Evolutionary conservation across 2,888 invertebrate species (phyloP).

Genomic region (Boloria euphrosyne): DNA sequence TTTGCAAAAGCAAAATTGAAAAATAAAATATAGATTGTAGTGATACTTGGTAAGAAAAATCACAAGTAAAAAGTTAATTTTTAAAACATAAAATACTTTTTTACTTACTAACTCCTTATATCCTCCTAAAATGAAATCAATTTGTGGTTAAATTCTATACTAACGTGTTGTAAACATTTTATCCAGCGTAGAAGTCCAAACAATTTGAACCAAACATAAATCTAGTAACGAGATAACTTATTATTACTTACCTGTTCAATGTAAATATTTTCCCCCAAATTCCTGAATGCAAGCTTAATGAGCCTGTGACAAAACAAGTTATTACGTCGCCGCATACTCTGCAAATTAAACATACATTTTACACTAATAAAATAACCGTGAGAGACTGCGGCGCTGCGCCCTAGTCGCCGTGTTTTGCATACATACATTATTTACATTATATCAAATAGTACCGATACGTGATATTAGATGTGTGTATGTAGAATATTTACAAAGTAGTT

Average conservation of each 20-base stretch:
- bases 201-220: neutral
- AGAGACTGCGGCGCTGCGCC: conserved; percentile 39
- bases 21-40: too few relatives aligned
- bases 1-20: too few relatives aligned
- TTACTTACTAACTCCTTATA: neutral
- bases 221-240: conserved; percentile 5
- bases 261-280: conserved; percentile 22
- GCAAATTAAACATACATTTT: conserved; percentile 39
- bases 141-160: neutral
- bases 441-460: conserved; percentile 16
- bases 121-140: neutral
- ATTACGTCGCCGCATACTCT: conserved; percentile 38
- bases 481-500: conserved; percentile 16
- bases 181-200: neutral
- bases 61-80: too few relatives aligned
- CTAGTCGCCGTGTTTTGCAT: conserved; percentile 38
- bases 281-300: conserved; percentile 30
- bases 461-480: conserved; percentile 1
- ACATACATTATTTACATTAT: conserved; percentile 31
- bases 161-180: neutral
- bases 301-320: conserved; percentile 39
- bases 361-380: conserved; percentile 41
- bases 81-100: too few relatives aligned
- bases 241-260: conserved; percentile 6
- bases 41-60: too few relatives aligned